A percentile compares a stretch with the other conserved stretches of the same genome.
Conservation (phyloP, 2,888 invertebrate genomes). For the Hirtodrosophila trivittata region DNA sequence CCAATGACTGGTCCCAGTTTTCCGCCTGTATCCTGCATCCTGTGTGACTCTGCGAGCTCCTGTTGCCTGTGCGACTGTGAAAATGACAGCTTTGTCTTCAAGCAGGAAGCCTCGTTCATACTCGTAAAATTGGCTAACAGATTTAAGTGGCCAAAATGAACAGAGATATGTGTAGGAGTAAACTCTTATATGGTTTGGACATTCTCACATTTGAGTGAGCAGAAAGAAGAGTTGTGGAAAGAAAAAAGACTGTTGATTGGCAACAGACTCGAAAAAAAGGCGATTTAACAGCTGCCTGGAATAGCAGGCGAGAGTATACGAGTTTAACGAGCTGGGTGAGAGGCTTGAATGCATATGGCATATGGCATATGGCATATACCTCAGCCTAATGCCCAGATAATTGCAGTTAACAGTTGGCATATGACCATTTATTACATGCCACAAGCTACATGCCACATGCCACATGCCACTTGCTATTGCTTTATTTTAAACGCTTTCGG, state of each 20-base stretch:
- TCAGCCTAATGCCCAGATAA: conserved; percentile 56
- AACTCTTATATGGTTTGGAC: not conserved
- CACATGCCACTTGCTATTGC: conserved; percentile 51
- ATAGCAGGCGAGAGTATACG: conserved; percentile 14
- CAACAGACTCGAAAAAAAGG: conserved; percentile 14
- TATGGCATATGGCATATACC: conserved; percentile 5
- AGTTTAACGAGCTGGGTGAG: not conserved
- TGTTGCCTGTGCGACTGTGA: conserved; percentile 16
- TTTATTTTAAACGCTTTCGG: conserved; percentile 68
- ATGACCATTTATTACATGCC: conserved; percentile 70
- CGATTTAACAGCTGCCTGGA: conserved; percentile 9
- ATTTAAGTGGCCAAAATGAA: conserved; percentile 50
- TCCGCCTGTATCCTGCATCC: conserved; percentile 2
- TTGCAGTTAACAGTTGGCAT: conserved; percentile 62
- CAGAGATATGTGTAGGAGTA: not conserved
- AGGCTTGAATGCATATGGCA: conserved; percentile 1
- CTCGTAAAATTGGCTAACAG: conserved; percentile 56
- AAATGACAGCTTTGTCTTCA: conserved; percentile 55
- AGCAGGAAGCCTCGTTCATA: conserved; percentile 41
- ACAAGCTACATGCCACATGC: conserved; percentile 52
- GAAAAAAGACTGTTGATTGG: conserved; percentile 49
- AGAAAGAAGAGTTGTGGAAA: conserved; percentile 10
- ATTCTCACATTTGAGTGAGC: conserved; percentile 12
- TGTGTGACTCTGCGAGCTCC: not conserved
- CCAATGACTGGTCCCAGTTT: conserved; percentile 29